Evolutionary conservation across 2,797 vertebrate species (phyloP), one percentile per base, ranked within the genome.

Genomic region (Crenichthys baileyi): DNA sequence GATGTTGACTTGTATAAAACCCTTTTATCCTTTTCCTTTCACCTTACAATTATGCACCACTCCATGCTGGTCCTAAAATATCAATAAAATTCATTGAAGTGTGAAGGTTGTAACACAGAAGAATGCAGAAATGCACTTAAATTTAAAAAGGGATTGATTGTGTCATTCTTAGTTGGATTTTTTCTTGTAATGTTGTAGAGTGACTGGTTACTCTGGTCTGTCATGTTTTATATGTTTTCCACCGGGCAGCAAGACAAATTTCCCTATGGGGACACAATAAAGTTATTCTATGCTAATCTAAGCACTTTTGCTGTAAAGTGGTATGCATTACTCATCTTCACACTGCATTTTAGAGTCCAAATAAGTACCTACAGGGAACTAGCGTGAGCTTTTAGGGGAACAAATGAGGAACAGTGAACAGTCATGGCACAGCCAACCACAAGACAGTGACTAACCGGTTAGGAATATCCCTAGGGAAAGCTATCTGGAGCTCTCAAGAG

Each of bases 391-490:
- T 36, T 20, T 16, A 11, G 44, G 44, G 65, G 53, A 72, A 58
- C 63, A 12, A 48, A 75, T n/a, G 29, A 74, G 15, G 58, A 50
- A 7, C n/a, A n/a, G 2, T 80, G 51, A 63, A 12, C 53, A 86
- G 75, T 84, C 82, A 81, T 77, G 73, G 46, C 68, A 26, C 15
- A 22, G 61, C 8, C 24, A 26, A 76, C 83, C 88, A 75, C 85
- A 83, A 76, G 60, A 74, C 80, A 55, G 68, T 90, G 88, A 88
- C 76, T 78, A 72, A 83, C 73, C 73, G 67, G 39, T 12, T 44
- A 55, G 74, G 50, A 76, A 74, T 67, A 67, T 79, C 55, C 50
- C 77, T 53, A 61, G 63, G 44, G 36, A 68, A 61, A 50, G 8
- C n/a, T 48, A n/a, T 41, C 12, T 29, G 53, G 26, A 61, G n/a